Evolutionary conservation across 1,140 invertebrate species (phyloP), one percentile per base, ranked within the genome.

Genomic region (Procambarus clarkii): DNA sequence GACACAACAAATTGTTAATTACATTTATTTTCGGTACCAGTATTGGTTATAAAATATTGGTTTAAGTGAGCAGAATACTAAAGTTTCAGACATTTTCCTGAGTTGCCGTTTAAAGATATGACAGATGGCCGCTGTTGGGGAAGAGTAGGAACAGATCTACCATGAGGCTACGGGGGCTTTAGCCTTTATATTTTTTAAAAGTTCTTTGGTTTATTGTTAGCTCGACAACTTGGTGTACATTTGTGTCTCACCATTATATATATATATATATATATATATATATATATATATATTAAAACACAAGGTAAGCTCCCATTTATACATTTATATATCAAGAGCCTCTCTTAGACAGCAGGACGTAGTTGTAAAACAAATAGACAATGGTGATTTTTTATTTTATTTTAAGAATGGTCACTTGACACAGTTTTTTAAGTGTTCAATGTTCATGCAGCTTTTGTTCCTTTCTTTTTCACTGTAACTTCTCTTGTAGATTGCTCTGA

Each of bases 401-500:
- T 69, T 11, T 69, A 11, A 69, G 18, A 21, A 69, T 69, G 64
- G 4, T 69, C 11, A 69, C 13, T 34, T 64, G 4, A 64, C 60
- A 64, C 13, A 21, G 3, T 64, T 79, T 78, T 85, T 85, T 78
- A 74, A 79, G 58, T 91, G 89, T 85, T 91, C 54, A 86, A 60
- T 85, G 82, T 79, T 71, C 21, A 79, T 88, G 58, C 77, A 54
- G 64, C 64, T 74, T 85, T 48, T 74, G 83, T 85, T 87, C 48
- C 85, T 45, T 60, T 54, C 15, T 83, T 79, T 78, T 80, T 21
- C 44, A 44, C 13, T 76, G 46, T n/a, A 54, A 24, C 76, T 77
- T 46, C 45, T 82, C 89, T 91, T 88, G n/a, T 21, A 80, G 46
- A 58, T 69, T 91, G 74, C 54, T 64, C 82, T 91, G 44, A 50